These are phyloP conservation scores for Theodoxus fluviatilis DNA, from an alignment of 2,888 invertebrate species.

Conservation along the genomic window DNA sequence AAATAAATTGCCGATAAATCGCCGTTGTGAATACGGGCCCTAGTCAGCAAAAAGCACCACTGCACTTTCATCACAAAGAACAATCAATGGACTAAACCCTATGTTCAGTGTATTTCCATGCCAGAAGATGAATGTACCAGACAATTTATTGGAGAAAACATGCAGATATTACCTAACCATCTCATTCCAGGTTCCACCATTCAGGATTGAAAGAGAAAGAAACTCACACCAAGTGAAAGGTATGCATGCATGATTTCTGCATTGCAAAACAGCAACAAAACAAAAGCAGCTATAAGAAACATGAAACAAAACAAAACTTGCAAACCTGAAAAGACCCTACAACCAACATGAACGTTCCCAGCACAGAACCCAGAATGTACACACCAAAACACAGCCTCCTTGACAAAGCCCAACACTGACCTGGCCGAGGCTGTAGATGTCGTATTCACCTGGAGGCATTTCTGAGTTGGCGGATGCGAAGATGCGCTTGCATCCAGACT, in stretches of 20 bases:
- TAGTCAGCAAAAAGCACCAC: no score
- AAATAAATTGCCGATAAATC: no score
- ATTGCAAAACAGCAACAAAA: no score
- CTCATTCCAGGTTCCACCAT: neutral
- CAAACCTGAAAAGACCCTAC: neutral
- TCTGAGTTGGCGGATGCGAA: slow-evolving; percentile 60
- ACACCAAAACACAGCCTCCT: slow-evolving; percentile 7
- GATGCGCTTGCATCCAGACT: slow-evolving; percentile 64
- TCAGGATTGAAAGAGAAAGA: neutral
- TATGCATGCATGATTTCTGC: no score
- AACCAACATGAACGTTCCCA: no score
- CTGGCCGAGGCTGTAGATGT: slow-evolving; percentile 64
- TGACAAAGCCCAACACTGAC: slow-evolving; percentile 36
- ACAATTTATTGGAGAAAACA: neutral
- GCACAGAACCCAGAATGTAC: no score
- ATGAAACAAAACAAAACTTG: no score
- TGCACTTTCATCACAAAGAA: no score
- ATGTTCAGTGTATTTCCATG: neutral
- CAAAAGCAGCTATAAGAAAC: no score
- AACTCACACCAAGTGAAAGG: no score
- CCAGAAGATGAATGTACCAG: neutral
- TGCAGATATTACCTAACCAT: neutral
- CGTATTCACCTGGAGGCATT: slow-evolving; percentile 64
- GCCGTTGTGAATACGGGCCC: no score
- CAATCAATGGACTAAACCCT: no score